Conservation (phyloP, 2,797 vertebrate genomes). For the Cirrhinus molitorella region DNA sequence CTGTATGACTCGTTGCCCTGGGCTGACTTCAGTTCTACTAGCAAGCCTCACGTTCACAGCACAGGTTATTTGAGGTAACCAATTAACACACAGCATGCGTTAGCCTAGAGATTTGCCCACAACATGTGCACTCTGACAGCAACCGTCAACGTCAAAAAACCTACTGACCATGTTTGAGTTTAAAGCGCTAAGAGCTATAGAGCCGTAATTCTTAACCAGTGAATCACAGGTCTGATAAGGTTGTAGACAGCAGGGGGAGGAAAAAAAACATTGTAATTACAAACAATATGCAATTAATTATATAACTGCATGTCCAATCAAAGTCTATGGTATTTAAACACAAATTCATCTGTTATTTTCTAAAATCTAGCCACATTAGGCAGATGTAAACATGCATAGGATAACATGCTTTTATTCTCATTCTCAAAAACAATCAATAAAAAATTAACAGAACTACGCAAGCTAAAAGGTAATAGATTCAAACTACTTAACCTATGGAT, state of each 20-base stretch:
- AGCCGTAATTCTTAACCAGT: background rate
- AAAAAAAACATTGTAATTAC: background rate
- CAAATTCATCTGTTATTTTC: background rate
- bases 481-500: background rate
- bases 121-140: conserved; percentile 9
- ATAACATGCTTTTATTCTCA: background rate
- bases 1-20: conserved; percentile 15
- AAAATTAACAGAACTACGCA: background rate
- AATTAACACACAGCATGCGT: conserved; percentile 40
- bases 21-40: background rate
- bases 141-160: conserved; percentile 14
- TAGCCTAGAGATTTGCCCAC: conserved; percentile 30
- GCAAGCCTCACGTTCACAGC: background rate
- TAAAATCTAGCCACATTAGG: background rate
- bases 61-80: conserved; percentile 40
- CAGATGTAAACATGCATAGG: background rate
- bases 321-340: background rate
- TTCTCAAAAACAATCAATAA: too few relatives aligned
- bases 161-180: background rate
- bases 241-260: background rate
- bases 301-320: background rate
- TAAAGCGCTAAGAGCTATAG: background rate
- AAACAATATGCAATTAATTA: background rate
- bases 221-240: background rate
- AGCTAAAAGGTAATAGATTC: background rate